A percentile compares a stretch with the other conserved stretches of the same genome.
phyloP scores from a whole-genome alignment of 2,888 invertebrate species.

The Drosophila emarginata region DNA sequence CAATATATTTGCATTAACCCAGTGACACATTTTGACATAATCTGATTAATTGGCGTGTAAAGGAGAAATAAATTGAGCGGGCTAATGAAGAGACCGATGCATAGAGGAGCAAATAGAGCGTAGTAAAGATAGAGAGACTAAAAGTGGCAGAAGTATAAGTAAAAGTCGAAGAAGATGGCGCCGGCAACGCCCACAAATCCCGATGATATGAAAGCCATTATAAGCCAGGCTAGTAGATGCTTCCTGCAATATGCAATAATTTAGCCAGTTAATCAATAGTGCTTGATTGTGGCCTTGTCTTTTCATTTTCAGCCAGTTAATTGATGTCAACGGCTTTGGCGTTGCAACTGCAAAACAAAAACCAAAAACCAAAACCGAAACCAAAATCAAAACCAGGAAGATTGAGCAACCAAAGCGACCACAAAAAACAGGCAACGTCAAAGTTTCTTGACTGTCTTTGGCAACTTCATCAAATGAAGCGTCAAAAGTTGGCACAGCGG shows the following conservation, averaged over 20 bases:
- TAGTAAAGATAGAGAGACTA: conserved; percentile 5
- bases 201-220: neutral
- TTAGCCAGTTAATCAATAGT: conserved; percentile 25
- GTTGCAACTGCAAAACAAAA: conserved; percentile 8
- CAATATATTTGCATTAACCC: conserved; percentile 76
- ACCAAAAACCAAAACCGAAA: neutral
- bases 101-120: conserved; percentile 53
- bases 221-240: conserved; percentile 20
- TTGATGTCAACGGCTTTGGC: conserved; percentile 72
- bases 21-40: conserved; percentile 78
- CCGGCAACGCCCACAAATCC: conserved; percentile 5
- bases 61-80: conserved; percentile 64
- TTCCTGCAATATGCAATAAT: conserved; percentile 36
- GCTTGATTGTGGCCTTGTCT: conserved; percentile 21
- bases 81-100: conserved; percentile 68
- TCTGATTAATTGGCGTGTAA: conserved; percentile 74
- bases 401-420: conserved; percentile 69
- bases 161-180: neutral
- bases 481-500: conserved; percentile 55
- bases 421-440: conserved; percentile 44
- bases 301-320: conserved; percentile 50
- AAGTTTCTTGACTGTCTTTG: conserved; percentile 45
- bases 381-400: conserved; percentile 57
- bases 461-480: conserved; percentile 62
- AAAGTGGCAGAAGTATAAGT: neutral